Conservation (phyloP, 2,113 vertebrate genomes). For the Microcebus ravelobensis region DNA sequence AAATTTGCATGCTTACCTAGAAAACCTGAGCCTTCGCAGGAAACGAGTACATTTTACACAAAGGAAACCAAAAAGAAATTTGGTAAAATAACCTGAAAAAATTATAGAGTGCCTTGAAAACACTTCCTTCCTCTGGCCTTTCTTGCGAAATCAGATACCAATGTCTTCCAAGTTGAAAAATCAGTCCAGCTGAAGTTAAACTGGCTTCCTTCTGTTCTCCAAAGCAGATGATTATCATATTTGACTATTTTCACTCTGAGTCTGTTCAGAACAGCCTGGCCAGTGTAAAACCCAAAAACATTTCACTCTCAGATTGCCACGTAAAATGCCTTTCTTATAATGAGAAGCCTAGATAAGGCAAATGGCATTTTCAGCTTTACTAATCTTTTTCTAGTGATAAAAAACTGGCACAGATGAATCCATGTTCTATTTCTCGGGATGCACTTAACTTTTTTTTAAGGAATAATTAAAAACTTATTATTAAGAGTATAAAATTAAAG, state of each 20-base stretch:
- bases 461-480: neutral
- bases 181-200: constrained; percentile 39
- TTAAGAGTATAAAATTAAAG: neutral
- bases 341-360: constrained; percentile 14
- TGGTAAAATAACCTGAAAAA: constrained; percentile 58
- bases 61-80: constrained; percentile 55
- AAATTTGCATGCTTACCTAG: constrained; percentile 56
- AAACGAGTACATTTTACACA: constrained; percentile 50
- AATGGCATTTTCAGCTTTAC: constrained; percentile 37
- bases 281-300: constrained; percentile 56
- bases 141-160: constrained; percentile 40
- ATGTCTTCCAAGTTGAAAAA: constrained; percentile 44
- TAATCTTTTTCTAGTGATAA: constrained; percentile 6
- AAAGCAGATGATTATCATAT: constrained; percentile 46
- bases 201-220: constrained; percentile 59
- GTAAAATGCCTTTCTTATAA: constrained; percentile 21
- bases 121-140: constrained; percentile 50
- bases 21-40: constrained; percentile 19
- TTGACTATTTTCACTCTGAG: constrained; percentile 30
- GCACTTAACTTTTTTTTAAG: neutral
- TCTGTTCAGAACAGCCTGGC: constrained; percentile 68
- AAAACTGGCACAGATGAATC: constrained; percentile 25
- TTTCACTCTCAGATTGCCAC: neutral
- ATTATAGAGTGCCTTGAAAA: constrained; percentile 37
- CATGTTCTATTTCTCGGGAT: neutral